phyloP scores from a whole-genome alignment of 2,888 invertebrate genomes.

The Myopa tessellatipennis region DNA sequence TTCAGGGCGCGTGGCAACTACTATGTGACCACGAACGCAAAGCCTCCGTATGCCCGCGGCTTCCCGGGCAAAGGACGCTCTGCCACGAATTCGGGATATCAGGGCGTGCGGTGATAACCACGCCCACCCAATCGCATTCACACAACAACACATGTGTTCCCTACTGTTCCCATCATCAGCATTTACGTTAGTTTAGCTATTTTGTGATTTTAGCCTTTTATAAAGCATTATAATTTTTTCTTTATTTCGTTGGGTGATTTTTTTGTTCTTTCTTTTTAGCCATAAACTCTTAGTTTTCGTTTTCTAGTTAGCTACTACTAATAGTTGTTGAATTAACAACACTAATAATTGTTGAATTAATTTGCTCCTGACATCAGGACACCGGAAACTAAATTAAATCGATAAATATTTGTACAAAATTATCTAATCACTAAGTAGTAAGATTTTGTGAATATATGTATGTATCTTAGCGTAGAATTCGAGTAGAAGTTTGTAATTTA shows the following conservation, averaged over 20 bases:
- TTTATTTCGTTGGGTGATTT: neutral
- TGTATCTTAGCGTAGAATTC: no score
- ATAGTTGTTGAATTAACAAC: neutral
- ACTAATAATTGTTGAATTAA: no score
- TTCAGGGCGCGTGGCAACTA: constrained; percentile 84
- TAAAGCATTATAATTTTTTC: neutral
- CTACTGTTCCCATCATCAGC: neutral
- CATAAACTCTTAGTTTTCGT: neutral
- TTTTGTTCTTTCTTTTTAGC: constrained; percentile 4
- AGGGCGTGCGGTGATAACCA: constrained; percentile 59
- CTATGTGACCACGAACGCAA: constrained; percentile 87
- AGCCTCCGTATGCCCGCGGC: constrained; percentile 86
- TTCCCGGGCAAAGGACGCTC: constrained; percentile 75
- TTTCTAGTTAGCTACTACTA: neutral
- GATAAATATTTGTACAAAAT: constrained; percentile 13
- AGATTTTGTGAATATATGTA: neutral
- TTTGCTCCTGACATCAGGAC: no score
- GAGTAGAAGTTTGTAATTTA: no score
- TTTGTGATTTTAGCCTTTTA: constrained; percentile 30
- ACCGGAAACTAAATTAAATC: no score
- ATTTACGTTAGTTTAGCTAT: constrained; percentile 18
- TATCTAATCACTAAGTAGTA: constrained; percentile 15
- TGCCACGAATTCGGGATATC: constrained; percentile 60
- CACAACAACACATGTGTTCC: no score
- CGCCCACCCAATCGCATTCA: neutral